These are phyloP conservation scores for Pollimyrus isidori DNA, from an alignment of 2,113 vertebrate species.

Conservation along the genomic window DNA sequence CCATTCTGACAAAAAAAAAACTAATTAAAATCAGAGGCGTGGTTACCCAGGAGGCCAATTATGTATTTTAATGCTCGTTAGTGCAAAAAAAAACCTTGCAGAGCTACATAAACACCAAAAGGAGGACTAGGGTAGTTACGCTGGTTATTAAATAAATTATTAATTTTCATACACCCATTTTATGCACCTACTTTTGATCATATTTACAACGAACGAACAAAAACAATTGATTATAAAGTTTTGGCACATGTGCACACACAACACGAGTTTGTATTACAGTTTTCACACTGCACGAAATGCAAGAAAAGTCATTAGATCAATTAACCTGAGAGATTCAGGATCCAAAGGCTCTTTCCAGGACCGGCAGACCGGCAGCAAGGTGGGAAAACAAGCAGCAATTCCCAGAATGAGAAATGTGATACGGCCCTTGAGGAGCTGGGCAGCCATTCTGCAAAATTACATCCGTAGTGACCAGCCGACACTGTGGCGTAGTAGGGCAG, in stretches of 20 bases:
- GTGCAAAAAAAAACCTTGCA: conserved; percentile 37
- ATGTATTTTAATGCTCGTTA: neutral
- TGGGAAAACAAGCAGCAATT: conserved; percentile 13
- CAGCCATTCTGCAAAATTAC: conserved; percentile 14
- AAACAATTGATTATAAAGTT: neutral
- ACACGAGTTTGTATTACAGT: neutral
- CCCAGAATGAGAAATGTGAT: conserved; percentile 8
- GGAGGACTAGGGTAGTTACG: neutral
- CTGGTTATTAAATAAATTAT: neutral
- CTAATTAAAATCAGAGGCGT: neutral
- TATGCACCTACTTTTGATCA: neutral
- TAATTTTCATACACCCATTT: neutral
- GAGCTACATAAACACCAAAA: neutral
- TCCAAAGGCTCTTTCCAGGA: neutral
- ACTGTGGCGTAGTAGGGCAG: neutral
- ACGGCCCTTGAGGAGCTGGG: conserved; percentile 16
- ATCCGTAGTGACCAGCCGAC: conserved; percentile 24
- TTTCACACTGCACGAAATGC: neutral
- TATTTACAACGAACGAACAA: neutral
- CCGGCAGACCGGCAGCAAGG: neutral
- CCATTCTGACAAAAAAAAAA: neutral
- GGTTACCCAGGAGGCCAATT: neutral
- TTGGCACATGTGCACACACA: neutral
- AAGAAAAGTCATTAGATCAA: conserved; percentile 24
- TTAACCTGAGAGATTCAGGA: conserved; percentile 22